Evolutionary conservation across 1,140 invertebrate genomes (phyloP).

Genomic region (Drosophila tropicalis): DNA sequence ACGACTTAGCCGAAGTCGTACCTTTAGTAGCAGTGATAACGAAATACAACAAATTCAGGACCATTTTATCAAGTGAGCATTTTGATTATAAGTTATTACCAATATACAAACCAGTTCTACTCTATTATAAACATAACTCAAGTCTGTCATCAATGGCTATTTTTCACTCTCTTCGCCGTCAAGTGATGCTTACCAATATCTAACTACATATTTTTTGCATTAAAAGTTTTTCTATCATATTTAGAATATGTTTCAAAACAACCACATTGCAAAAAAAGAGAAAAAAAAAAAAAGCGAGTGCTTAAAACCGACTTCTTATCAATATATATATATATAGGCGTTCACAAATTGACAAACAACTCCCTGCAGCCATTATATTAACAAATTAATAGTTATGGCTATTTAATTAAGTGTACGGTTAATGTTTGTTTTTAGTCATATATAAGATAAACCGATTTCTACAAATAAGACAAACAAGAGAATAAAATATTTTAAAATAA

Average conservation of each 20-base stretch:
- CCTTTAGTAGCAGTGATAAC: slow-evolving; percentile 58
- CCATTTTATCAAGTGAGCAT: slow-evolving; percentile 9
- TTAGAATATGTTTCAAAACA: not conserved
- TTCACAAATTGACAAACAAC: no score
- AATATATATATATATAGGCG: not conserved
- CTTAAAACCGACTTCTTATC: slow-evolving; percentile 15
- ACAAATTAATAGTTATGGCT: not conserved
- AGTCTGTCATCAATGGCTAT: slow-evolving; percentile 43
- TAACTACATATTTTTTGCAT: slow-evolving; percentile 2
- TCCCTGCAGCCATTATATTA: not conserved
- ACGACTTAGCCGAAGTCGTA: slow-evolving; percentile 72
- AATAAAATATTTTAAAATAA: slow-evolving; percentile 4
- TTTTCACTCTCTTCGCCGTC: slow-evolving; percentile 31
- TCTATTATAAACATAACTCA: slow-evolving; percentile 25
- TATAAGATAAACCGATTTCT: not conserved
- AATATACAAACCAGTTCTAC: slow-evolving; percentile 34
- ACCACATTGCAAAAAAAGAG: slow-evolving; percentile 34
- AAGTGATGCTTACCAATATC: not conserved
- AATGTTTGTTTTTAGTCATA: slow-evolving; percentile 7
- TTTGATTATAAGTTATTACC: slow-evolving; percentile 26
- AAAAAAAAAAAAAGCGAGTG: slow-evolving; percentile 31
- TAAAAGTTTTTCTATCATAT: slow-evolving; percentile 52
- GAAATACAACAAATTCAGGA: slow-evolving; percentile 40
- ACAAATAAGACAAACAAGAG: not conserved
- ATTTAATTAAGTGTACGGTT: not conserved